Evolutionary conservation across 2,888 invertebrate species (phyloP).

Genomic region (Clusia tigrina): DNA sequence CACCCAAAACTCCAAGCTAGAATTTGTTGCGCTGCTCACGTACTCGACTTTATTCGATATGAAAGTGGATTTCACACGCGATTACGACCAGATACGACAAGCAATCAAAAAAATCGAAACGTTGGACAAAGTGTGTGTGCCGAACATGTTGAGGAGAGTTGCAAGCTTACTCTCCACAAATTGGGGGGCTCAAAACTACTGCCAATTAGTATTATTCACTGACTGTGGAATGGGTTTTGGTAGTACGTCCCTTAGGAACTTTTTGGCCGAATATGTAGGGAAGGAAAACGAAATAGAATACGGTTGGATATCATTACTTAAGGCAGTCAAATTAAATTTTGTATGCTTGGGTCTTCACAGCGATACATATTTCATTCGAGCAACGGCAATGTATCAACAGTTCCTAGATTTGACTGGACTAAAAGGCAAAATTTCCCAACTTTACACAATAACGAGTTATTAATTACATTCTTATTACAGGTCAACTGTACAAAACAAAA

Average conservation of each 20-base stretch:
- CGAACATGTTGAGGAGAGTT: conserved; percentile 80
- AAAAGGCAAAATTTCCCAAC: conserved; percentile 65
- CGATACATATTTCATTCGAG: conserved; percentile 68
- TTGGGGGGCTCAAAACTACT: conserved; percentile 89
- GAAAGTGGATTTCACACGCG: conserved; percentile 86
- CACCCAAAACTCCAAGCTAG: conserved; percentile 56
- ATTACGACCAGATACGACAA: conserved; percentile 80
- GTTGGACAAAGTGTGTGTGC: conserved; percentile 86
- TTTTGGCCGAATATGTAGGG: conserved; percentile 62
- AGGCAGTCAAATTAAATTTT: conserved; percentile 81
- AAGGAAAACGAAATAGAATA: conserved; percentile 48
- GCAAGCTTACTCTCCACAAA: conserved; percentile 82
- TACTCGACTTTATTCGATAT: conserved; percentile 66
- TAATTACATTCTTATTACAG: conserved; percentile 33
- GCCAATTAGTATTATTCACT: conserved; percentile 81
- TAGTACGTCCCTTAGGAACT: conserved; percentile 70
- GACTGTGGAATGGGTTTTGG: conserved; percentile 75
- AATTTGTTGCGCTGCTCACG: conserved; percentile 54
- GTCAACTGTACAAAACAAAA: conserved; percentile 53
- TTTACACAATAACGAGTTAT: too few species aligned
- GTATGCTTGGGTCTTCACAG: conserved; percentile 74
- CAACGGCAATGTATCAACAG: conserved; percentile 71
- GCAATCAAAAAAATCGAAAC: conserved; percentile 81
- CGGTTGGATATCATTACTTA: conserved; percentile 80
- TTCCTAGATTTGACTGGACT: conserved; percentile 79